Evolutionary conservation across 2,888 invertebrate genomes (phyloP).

Genomic region (Erebia aethiops): DNA sequence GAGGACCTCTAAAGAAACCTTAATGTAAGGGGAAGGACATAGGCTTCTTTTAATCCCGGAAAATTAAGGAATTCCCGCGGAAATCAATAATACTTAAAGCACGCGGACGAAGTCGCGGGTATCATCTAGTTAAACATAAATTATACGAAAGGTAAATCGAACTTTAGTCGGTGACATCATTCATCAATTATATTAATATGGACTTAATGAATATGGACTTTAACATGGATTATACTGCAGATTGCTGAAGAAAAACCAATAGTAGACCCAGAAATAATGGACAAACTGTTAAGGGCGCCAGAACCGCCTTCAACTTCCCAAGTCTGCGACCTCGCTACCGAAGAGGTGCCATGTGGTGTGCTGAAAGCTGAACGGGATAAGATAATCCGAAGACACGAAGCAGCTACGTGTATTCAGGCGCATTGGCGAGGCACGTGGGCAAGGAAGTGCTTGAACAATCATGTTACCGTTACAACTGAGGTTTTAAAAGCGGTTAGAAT

Average conservation of each 20-base stretch:
- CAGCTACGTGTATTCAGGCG: constrained; percentile 66
- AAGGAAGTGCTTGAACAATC: constrained; percentile 55
- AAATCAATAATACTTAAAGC: too few species aligned
- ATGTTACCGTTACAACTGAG: constrained; percentile 53
- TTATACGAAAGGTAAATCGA: too few species aligned
- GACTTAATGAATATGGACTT: not conserved
- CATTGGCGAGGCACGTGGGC: constrained; percentile 69
- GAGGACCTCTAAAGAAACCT: too few species aligned
- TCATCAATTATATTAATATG: too few species aligned
- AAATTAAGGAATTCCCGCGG: too few species aligned
- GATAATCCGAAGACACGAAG: constrained; percentile 60
- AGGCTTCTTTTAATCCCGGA: too few species aligned
- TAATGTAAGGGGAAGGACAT: too few species aligned
- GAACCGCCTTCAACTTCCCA: constrained; percentile 50
- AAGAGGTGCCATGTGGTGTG: constrained; percentile 61
- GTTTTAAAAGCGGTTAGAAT: constrained; percentile 58
- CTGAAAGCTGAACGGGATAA: constrained; percentile 64
- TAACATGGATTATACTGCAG: constrained; percentile 21
- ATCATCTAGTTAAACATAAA: too few species aligned
- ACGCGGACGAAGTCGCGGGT: too few species aligned
- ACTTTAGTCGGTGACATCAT: too few species aligned
- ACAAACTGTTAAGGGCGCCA: constrained; percentile 49
- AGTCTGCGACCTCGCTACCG: constrained; percentile 64
- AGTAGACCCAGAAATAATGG: constrained; percentile 50
- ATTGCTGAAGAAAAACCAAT: constrained; percentile 40